phyloP scores from a whole-genome alignment of 2,888 invertebrate species.

The Cactoblastis cactorum region DNA sequence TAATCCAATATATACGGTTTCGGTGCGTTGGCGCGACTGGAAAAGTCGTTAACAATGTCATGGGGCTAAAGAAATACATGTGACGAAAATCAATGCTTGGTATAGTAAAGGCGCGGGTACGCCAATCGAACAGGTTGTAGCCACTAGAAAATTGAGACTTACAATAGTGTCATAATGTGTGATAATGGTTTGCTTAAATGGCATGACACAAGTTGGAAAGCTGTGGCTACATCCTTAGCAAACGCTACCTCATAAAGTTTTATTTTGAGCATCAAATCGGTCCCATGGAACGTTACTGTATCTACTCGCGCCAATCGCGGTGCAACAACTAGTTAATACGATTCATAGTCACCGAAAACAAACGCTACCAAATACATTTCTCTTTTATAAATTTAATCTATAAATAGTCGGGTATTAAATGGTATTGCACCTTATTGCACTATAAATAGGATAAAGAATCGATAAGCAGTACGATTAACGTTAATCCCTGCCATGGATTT shows the following conservation, averaged over 20 bases:
- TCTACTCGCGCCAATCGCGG: constrained; percentile 30
- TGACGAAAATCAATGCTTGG: neutral
- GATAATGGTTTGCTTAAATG: no score
- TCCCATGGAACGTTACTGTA: neutral
- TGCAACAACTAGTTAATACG: constrained; percentile 46
- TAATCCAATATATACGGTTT: constrained; percentile 31
- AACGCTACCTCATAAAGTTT: no score
- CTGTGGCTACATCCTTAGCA: no score
- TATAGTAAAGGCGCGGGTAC: neutral
- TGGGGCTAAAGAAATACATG: neutral
- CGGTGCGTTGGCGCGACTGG: constrained; percentile 28
- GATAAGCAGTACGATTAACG: constrained; percentile 20
- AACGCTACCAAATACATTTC: constrained; percentile 44
- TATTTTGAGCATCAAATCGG: neutral
- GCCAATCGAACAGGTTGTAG: neutral
- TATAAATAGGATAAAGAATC: constrained; percentile 45
- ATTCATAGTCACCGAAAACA: constrained; percentile 19
- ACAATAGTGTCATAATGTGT: no score
- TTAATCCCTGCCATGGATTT: constrained; percentile 30
- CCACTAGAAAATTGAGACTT: no score
- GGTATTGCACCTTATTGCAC: constrained; percentile 53
- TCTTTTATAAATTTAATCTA: constrained; percentile 37
- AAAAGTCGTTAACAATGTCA: neutral
- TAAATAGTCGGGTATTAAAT: constrained; percentile 48
- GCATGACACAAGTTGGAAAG: no score